Conservation (phyloP, 2,888 invertebrate species). For the Podabrus alpinus region DNA sequence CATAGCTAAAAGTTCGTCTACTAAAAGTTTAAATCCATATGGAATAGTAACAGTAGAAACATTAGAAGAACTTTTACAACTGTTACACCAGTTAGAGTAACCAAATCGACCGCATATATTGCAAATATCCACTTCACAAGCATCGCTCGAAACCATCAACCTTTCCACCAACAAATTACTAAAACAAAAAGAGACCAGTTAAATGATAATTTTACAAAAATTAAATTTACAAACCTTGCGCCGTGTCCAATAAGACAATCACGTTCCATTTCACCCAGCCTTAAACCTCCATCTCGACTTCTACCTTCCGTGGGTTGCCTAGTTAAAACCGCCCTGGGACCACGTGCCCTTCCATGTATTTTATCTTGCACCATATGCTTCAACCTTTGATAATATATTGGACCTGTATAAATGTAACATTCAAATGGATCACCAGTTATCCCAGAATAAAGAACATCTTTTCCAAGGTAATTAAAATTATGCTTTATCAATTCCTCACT, state of each 20-base stretch:
- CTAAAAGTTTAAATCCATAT: conserved; percentile 96
- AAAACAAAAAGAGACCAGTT: conserved; percentile 14
- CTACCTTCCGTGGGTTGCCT: conserved; percentile 98
- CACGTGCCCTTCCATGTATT: conserved; percentile 92
- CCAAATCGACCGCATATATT: conserved; percentile 94
- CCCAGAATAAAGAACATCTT: conserved; percentile 96
- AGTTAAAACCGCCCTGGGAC: conserved; percentile 93
- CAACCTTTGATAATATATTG: conserved; percentile 95
- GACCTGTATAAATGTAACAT: conserved; percentile 97
- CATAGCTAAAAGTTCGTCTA: conserved; percentile 98
- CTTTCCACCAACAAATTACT: conserved; percentile 96
- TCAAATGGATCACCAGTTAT: conserved; percentile 94
- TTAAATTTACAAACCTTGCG: conserved; percentile 55
- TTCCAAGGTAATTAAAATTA: conserved; percentile 95
- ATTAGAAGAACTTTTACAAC: conserved; percentile 88
- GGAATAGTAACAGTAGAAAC: conserved; percentile 97
- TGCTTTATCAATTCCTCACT: conserved; percentile 84
- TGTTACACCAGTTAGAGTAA: conserved; percentile 95
- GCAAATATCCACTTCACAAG: conserved; percentile 96
- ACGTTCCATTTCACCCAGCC: conserved; percentile 99
- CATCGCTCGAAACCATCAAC: conserved; percentile 97
- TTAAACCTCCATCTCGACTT: conserved; percentile 91
- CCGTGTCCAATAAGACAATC: conserved; percentile 99
- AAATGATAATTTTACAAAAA: neutral
- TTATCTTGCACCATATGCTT: conserved; percentile 99